Conservation (phyloP, 2,113 vertebrate genomes). For the Corydoras sp. region DNA sequence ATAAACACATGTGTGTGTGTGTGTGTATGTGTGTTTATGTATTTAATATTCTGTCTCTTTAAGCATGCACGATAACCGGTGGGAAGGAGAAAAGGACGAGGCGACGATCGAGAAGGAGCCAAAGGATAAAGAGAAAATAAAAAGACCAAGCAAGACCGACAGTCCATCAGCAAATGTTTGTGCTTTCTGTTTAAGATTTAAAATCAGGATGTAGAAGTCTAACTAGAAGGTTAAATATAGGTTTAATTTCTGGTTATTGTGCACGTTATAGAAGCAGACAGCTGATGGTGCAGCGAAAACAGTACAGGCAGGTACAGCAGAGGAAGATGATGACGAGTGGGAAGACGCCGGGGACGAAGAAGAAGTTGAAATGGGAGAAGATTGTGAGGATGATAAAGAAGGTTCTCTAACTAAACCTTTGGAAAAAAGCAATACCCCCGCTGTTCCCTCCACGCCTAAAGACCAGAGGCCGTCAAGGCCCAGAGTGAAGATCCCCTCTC, state of each 20-base stretch:
- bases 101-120: constrained; percentile 49
- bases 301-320: constrained; percentile 52
- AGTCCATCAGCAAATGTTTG: constrained; percentile 49
- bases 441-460: constrained; percentile 47
- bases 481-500: constrained; percentile 58
- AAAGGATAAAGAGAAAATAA: constrained; percentile 31
- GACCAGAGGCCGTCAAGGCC: constrained; percentile 56
- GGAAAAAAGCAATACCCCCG: constrained; percentile 33
- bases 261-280: constrained; percentile 43
- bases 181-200: not conserved
- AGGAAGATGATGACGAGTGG: constrained; percentile 60
- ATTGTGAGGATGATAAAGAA: constrained; percentile 43
- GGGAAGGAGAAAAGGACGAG: constrained; percentile 68
- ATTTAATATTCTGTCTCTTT: not conserved
- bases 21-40: not conserved
- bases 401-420: constrained; percentile 27
- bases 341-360: constrained; percentile 58
- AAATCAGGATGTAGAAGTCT: not conserved
- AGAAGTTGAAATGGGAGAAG: constrained; percentile 44
- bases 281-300: constrained; percentile 49
- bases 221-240: not conserved
- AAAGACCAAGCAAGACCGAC: constrained; percentile 42
- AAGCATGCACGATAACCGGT: constrained; percentile 89
- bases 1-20: not conserved
- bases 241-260: not conserved